These are phyloP conservation scores for Falco novaeseelandiae DNA, from an alignment of 2,797 vertebrate species.

Conservation along the genomic window DNA sequence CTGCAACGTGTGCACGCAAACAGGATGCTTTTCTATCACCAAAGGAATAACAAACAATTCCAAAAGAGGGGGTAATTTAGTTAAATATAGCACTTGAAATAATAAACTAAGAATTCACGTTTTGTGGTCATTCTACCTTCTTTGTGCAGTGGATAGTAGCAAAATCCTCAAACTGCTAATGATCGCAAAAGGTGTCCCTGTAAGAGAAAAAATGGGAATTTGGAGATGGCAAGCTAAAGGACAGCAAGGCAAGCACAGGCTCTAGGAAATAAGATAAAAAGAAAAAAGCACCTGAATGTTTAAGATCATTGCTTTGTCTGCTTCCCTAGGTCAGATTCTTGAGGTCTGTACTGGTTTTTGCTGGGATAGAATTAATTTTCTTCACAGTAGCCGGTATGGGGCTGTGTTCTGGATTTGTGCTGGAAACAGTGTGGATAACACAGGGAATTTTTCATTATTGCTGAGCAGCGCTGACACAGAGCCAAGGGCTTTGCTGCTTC, in stretches of 20 bases:
- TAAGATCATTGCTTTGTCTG: neutral
- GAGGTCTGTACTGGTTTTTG: neutral
- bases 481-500: neutral
- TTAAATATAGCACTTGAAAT: conserved; percentile 65
- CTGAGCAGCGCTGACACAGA: neutral
- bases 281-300: neutral
- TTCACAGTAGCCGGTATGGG: neutral
- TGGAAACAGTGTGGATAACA: neutral
- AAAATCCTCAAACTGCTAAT: neutral
- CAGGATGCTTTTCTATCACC: conserved; percentile 66
- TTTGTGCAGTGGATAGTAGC: neutral
- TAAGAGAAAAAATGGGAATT: neutral
- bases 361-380: neutral
- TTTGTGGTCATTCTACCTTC: conserved; percentile 20
- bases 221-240: neutral
- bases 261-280: neutral
- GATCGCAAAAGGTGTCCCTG: neutral
- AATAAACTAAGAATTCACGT: conserved; percentile 9
- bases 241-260: neutral
- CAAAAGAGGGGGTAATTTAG: conserved; percentile 55
- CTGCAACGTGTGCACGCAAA: conserved; percentile 63
- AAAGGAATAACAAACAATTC: conserved; percentile 71
- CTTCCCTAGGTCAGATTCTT: neutral
- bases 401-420: neutral
- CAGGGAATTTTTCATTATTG: neutral